Evolutionary conservation across 1,140 invertebrate genomes (phyloP).

Genomic region (Hylaeus anthracinus): DNA sequence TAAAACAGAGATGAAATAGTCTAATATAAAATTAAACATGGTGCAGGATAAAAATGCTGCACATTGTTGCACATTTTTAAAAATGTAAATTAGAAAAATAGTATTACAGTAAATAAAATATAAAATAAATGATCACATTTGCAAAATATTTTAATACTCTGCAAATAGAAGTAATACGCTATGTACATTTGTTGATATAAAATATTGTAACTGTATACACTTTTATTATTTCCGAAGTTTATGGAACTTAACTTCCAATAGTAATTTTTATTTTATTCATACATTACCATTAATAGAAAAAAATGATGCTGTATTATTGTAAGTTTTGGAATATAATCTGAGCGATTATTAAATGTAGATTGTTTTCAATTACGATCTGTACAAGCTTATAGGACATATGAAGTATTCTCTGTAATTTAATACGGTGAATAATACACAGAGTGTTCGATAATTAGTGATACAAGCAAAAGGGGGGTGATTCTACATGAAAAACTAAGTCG

Average conservation of each 20-base stretch:
- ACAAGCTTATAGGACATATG: conserved; percentile 26
- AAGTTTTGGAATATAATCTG: conserved; percentile 13
- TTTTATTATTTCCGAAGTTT: conserved; percentile 4
- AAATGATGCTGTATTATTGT: neutral
- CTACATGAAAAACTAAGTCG: too few relatives aligned
- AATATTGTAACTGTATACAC: conserved; percentile 22
- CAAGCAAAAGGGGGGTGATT: too few relatives aligned
- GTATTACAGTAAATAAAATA: neutral
- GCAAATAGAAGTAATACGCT: conserved; percentile 1
- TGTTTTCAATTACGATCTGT: neutral
- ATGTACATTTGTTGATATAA: conserved; percentile 38
- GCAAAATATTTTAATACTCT: conserved; percentile 5
- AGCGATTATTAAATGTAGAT: neutral
- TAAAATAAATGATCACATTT: neutral
- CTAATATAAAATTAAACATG: neutral
- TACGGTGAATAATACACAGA: neutral
- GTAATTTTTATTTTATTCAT: neutral
- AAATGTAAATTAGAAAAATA: neutral
- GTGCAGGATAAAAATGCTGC: conserved; percentile 1
- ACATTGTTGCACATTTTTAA: neutral
- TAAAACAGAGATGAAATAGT: conserved; percentile 1
- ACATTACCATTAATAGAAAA: neutral
- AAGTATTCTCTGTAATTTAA: conserved; percentile 14
- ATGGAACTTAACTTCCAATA: neutral
- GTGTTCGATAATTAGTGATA: too few relatives aligned